Conservation (phyloP, 1,140 invertebrate species). For the Zaprionus gabonicus region DNA sequence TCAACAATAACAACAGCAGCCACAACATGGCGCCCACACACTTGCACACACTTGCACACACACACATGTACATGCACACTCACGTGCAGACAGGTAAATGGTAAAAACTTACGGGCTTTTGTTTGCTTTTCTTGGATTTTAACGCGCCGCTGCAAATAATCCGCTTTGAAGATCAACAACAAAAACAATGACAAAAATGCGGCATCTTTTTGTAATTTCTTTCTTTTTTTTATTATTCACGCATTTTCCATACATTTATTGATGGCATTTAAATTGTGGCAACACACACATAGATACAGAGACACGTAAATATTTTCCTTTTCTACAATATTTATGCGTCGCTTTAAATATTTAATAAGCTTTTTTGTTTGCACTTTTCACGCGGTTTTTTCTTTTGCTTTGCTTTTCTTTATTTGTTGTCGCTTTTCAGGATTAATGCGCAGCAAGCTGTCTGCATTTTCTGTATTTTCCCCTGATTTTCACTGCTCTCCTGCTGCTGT, state of each 20-base stretch:
- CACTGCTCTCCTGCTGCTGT: conserved; percentile 7
- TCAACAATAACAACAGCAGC: conserved; percentile 36
- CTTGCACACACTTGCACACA: conserved; percentile 24
- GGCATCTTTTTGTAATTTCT: conserved; percentile 47
- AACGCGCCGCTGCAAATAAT: conserved; percentile 66
- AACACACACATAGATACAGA: conserved; percentile 21
- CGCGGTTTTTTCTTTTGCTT: not conserved
- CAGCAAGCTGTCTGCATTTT: conserved; percentile 27
- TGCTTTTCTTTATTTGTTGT: conserved; percentile 2
- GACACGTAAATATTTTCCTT: conserved; percentile 5
- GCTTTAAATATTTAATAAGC: conserved; percentile 11
- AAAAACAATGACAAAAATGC: conserved; percentile 31
- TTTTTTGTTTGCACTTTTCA: conserved; percentile 9
- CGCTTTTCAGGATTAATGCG: conserved; percentile 17
- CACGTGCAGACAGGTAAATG: conserved; percentile 41
- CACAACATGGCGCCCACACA: conserved; percentile 60
- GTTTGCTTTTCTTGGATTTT: conserved; percentile 50
- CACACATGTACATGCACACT: not conserved
- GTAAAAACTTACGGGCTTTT: conserved; percentile 71
- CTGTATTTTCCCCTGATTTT: not conserved
- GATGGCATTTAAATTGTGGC: conserved; percentile 33
- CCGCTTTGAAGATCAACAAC: conserved; percentile 64
- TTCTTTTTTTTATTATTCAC: conserved; percentile 32
- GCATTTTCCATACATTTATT: conserved; percentile 22
- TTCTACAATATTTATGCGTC: conserved; percentile 18